A percentile compares a stretch with the other conserved stretches of the same genome.
Conservation (phyloP, 1,140 invertebrate species). For the Cotesia chilonis region DNA sequence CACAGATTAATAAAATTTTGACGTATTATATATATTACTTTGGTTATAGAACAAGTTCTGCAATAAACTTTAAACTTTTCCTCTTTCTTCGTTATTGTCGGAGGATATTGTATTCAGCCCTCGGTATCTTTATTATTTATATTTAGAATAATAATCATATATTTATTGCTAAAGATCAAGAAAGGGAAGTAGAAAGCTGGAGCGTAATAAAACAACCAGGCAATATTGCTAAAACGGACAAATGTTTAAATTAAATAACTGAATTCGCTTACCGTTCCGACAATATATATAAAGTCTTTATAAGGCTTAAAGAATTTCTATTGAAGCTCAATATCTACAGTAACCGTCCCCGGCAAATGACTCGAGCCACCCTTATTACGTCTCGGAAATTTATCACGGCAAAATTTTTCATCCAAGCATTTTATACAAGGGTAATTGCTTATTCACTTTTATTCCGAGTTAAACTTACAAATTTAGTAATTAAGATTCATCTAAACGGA, state of each 20-base stretch:
- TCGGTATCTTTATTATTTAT: no score
- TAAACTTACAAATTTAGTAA: no score
- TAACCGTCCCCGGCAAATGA: slow-evolving; percentile 49
- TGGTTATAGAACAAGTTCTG: background rate
- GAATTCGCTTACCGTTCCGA: no score
- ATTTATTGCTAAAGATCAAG: background rate
- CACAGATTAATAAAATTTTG: slow-evolving; percentile 9
- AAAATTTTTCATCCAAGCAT: slow-evolving; percentile 51
- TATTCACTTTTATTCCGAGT: no score
- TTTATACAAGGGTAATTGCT: slow-evolving; percentile 54
- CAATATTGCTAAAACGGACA: slow-evolving; percentile 35
- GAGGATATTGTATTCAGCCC: background rate
- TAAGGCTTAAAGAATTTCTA: slow-evolving; percentile 54
- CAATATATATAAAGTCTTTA: slow-evolving; percentile 14
- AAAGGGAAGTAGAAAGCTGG: background rate
- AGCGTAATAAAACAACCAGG: no score
- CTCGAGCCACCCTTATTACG: slow-evolving; percentile 58
- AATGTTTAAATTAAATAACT: slow-evolving; percentile 53
- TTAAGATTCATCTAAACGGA: no score
- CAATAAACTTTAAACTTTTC: background rate
- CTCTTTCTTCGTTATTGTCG: background rate
- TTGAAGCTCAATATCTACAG: slow-evolving; percentile 52
- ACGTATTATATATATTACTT: slow-evolving; percentile 9
- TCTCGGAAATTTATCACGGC: slow-evolving; percentile 53
- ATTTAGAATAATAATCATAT: slow-evolving; percentile 1